Conservation (phyloP, 2,797 vertebrate species). For the Lerista edwardsae region DNA sequence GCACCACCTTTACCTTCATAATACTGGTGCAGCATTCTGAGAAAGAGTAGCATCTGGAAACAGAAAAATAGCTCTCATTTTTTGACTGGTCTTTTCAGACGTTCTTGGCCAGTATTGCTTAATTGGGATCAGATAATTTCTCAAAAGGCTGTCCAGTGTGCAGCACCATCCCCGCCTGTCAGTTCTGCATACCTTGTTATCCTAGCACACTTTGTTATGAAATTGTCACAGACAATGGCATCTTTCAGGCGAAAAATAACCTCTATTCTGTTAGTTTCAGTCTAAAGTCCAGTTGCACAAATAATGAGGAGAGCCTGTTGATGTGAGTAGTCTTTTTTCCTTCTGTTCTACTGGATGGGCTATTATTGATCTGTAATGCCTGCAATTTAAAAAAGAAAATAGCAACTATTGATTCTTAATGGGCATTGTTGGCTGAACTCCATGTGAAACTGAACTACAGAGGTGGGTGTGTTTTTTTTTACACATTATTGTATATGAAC, state of each 20-base stretch:
- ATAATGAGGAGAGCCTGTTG: slow-evolving; percentile 62
- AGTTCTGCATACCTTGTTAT: slow-evolving; percentile 72
- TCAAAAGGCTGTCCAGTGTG: slow-evolving; percentile 67
- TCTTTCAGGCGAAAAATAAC: slow-evolving; percentile 73
- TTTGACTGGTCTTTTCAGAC: slow-evolving; percentile 68
- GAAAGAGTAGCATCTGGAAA: slow-evolving; percentile 51
- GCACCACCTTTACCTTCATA: slow-evolving; percentile 27
- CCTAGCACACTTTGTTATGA: slow-evolving; percentile 74
- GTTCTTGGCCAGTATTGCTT: slow-evolving; percentile 65
- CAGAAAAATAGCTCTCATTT: slow-evolving; percentile 66
- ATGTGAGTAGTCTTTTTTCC: slow-evolving; percentile 34
- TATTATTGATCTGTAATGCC: slow-evolving; percentile 31
- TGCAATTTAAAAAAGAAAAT: slow-evolving; percentile 20
- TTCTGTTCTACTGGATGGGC: slow-evolving; percentile 37
- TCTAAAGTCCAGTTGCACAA: slow-evolving; percentile 61
- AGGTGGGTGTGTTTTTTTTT: slow-evolving; percentile 7
- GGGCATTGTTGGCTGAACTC: slow-evolving; percentile 51
- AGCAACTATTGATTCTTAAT: slow-evolving; percentile 1
- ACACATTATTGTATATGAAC: slow-evolving; percentile 50
- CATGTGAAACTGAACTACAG: slow-evolving; percentile 21
- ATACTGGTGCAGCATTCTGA: slow-evolving; percentile 50
- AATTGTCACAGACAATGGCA: slow-evolving; percentile 67
- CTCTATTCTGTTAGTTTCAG: slow-evolving; percentile 56
- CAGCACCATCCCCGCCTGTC: slow-evolving; percentile 65
- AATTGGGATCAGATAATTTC: slow-evolving; percentile 76